A percentile compares a stretch with the other conserved stretches of the same genome.
Conservation (phyloP, 2,888 invertebrate species). For the Drosophila nigricruria region DNA sequence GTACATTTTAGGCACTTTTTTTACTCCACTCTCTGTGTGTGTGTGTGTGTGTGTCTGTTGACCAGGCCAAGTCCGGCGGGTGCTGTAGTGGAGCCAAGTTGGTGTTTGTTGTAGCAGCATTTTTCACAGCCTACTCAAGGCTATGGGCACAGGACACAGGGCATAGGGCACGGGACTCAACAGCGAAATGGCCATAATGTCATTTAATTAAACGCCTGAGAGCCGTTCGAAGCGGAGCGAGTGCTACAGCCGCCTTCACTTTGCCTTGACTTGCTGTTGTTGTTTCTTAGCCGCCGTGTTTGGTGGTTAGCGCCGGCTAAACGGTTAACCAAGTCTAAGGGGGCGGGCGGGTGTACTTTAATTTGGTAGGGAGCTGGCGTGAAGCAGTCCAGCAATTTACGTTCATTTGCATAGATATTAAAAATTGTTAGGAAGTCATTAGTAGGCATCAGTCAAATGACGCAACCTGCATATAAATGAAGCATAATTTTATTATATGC, state of each 20-base stretch:
- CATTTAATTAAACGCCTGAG: constrained; percentile 81
- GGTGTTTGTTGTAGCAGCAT: constrained; percentile 47
- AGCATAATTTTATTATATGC: constrained; percentile 78
- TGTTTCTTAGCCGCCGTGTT: constrained; percentile 32
- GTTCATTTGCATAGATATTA: constrained; percentile 83
- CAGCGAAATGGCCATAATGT: constrained; percentile 75
- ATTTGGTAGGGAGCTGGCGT: constrained; percentile 39
- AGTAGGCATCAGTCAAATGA: constrained; percentile 82
- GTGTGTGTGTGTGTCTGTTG: background rate
- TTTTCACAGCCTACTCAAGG: constrained; percentile 66
- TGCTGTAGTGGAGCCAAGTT: constrained; percentile 42
- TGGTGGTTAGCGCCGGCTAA: constrained; percentile 70
- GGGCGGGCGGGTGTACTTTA: constrained; percentile 26
- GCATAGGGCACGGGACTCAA: constrained; percentile 35
- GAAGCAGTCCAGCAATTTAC: constrained; percentile 76
- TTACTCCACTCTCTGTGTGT: background rate
- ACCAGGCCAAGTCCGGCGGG: constrained; percentile 32
- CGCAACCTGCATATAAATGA: constrained; percentile 81
- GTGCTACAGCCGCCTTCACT: background rate
- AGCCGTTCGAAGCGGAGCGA: constrained; percentile 64
- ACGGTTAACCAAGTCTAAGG: constrained; percentile 73
- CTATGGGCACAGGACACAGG: constrained; percentile 20
- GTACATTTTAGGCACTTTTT: constrained; percentile 58
- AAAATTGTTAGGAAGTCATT: constrained; percentile 83
- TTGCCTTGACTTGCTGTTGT: constrained; percentile 11